Evolutionary conservation across 2,888 invertebrate genomes (phyloP).

Genomic region (Thymelicus acteon): DNA sequence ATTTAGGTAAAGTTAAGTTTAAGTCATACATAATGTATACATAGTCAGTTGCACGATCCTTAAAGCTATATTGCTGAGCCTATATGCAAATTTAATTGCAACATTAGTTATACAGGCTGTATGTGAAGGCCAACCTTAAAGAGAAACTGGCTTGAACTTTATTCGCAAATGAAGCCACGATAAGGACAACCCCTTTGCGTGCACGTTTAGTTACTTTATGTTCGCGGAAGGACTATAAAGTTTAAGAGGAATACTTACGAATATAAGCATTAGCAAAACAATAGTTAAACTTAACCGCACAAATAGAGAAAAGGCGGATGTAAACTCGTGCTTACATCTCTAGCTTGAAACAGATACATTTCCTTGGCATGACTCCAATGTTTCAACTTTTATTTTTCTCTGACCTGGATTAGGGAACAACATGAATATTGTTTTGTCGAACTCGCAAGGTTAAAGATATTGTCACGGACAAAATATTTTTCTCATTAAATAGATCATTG

Average conservation of each 20-base stretch:
- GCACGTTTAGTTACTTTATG: constrained; percentile 7
- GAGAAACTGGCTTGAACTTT: not conserved
- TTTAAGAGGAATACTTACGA: not conserved
- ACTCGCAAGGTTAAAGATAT: constrained; percentile 19
- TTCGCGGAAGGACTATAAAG: not conserved
- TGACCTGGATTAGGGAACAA: constrained; percentile 20
- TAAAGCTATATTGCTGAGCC: not conserved
- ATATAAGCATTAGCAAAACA: not conserved
- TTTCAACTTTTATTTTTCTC: constrained; percentile 22
- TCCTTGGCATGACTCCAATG: constrained; percentile 21
- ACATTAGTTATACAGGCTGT: constrained; percentile 1
- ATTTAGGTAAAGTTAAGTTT: not conserved
- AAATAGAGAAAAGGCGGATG: constrained; percentile 10
- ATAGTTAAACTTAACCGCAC: constrained; percentile 4
- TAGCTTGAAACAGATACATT: constrained; percentile 18
- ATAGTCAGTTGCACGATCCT: not conserved
- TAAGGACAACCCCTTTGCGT: constrained; percentile 3
- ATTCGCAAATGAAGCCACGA: not conserved
- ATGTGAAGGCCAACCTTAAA: constrained; percentile 15
- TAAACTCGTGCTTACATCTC: constrained; percentile 4
- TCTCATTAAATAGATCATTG: not conserved
- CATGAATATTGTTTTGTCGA: constrained; percentile 15
- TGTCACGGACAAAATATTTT: constrained; percentile 13
- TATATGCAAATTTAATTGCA: constrained; percentile 16
- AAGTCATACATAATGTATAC: no score